A percentile compares a stretch with the other conserved stretches of the same genome.
Conservation (phyloP, 2,888 invertebrate genomes). For the Julus scandinavius region DNA sequence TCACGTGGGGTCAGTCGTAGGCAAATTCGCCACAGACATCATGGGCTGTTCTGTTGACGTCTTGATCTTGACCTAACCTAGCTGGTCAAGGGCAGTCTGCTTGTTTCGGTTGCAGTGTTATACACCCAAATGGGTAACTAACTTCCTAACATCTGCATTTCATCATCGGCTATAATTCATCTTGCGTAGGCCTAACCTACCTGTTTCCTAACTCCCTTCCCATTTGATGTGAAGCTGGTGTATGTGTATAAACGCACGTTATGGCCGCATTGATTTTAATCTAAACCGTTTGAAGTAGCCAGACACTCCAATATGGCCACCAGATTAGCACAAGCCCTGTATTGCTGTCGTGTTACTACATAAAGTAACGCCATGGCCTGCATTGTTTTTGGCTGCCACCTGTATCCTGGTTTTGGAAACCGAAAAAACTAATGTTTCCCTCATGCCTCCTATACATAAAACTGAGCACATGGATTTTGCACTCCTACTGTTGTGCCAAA, state of each 20-base stretch:
- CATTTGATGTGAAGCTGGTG: neutral
- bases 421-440: neutral
- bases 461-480: too few relatives aligned
- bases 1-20: neutral
- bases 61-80: constrained; percentile 8
- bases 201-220: neutral
- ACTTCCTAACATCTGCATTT: constrained; percentile 21
- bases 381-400: neutral
- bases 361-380: neutral
- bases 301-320: neutral
- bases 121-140: neutral
- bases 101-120: neutral
- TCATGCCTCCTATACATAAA: neutral
- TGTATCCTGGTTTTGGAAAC: neutral
- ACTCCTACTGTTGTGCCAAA: too few relatives aligned
- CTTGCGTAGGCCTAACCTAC: neutral
- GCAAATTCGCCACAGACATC: neutral
- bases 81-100: neutral
- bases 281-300: neutral
- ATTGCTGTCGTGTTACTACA: neutral
- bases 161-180: neutral
- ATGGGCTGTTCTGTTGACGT: neutral
- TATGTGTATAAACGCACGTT: neutral
- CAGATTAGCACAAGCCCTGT: neutral
- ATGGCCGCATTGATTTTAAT: neutral